Base-by-base conservation (phyloP, 2,888 invertebrate genomes). In the Sphaeridia pumilis region DNA sequence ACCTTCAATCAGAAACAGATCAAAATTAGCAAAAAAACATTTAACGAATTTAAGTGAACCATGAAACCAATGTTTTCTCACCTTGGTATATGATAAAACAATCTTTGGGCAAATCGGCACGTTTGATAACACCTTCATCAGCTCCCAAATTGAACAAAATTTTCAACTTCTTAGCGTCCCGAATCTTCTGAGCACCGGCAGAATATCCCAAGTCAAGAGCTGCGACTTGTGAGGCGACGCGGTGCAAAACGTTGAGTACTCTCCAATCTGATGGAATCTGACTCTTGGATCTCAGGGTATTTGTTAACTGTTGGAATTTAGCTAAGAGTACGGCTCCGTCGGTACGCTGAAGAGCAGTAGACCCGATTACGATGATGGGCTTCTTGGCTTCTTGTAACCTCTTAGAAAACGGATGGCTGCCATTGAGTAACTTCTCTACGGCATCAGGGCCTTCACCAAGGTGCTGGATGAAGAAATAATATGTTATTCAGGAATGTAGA, bases 181-280 rank as follows among this genome's bases (percentile, higher is more conserved):
- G 70, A 42, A 81, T 75, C 5, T 69, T 72, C 31, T 75, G 75
- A 2, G 78, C 73, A 4, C 88, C 86, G 0, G 90, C 79, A 64
- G 79, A 78, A 74, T 93, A 97, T 49, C 98, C 98, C 58, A 97
- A 72, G 74, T 98, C 98, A 52, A 95, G 74, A 2, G 98, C 97
- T 14, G 93, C 97, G 47, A 88, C 93, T 73, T 88, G 87, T 1
- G 87, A 83, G 7, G 92, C 90, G 56, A 87, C 89, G 67, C 87
- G 83, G 68, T 98, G 97, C 26, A 98, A 77, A 21, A 98, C 81
- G 72, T 98, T 98, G 67, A 98, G 76, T 1, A 94, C 83, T 74
- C 87, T 81, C 79, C 84, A 84, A 47, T 76, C 73, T 24, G 66
- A 58, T 14, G 70, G 67, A 61, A 69, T 66, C 71, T 73, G 57